A percentile compares a stretch with the other conserved stretches of the same genome.
phyloP scores from a whole-genome alignment of 2,888 invertebrate genomes.

The Xestia sexstrigata region DNA sequence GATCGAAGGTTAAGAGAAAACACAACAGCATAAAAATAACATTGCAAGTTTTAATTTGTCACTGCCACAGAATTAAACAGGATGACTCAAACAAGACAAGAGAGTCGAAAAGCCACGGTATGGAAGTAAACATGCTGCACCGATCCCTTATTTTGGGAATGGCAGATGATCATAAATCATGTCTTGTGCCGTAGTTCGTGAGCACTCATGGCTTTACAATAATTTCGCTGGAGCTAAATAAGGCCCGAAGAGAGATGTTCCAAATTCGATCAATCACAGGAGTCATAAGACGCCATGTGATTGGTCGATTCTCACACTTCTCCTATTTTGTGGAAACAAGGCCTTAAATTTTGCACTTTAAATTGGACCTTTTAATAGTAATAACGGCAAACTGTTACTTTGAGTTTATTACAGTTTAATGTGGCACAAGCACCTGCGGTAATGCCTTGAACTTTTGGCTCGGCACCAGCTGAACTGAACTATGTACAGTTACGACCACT shows the following conservation, averaged over 20 bases:
- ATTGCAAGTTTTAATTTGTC: background rate
- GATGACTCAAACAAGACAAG: background rate
- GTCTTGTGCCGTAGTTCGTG: background rate
- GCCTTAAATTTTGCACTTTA: background rate
- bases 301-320: background rate
- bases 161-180: background rate
- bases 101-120: background rate
- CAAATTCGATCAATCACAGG: background rate
- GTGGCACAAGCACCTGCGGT: constrained; percentile 37
- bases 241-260: background rate
- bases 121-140: background rate
- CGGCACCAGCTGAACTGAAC: constrained; percentile 37
- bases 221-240: background rate
- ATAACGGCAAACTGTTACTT: constrained; percentile 10
- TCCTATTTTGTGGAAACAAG: background rate
- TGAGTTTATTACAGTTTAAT: constrained; percentile 10
- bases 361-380: background rate
- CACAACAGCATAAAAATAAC: background rate
- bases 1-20: background rate
- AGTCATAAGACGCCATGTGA: background rate
- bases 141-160: background rate
- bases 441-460: constrained; percentile 53
- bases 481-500: background rate
- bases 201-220: background rate
- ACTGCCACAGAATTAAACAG: background rate